Conservation (phyloP, 2,888 invertebrate species). For the Synergus gifuensis region DNA sequence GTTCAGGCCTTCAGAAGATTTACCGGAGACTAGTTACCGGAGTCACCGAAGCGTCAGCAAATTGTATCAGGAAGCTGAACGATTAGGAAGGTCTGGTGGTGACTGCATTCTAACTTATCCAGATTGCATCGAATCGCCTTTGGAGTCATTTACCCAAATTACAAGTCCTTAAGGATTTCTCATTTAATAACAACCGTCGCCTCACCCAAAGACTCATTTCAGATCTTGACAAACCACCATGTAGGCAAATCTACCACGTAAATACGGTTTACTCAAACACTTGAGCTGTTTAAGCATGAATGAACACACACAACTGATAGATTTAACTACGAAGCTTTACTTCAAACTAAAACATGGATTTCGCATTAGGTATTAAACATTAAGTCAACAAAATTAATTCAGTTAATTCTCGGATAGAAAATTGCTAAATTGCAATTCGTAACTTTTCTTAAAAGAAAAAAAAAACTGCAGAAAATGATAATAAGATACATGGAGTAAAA, state of each 20-base stretch:
- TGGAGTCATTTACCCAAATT: slow-evolving; percentile 73
- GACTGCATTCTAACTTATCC: slow-evolving; percentile 72
- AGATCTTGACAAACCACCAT: neutral
- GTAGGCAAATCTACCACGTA: slow-evolving; percentile 4
- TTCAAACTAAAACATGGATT: slow-evolving; percentile 11
- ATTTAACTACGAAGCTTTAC: neutral
- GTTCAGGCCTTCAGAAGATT: slow-evolving; percentile 73
- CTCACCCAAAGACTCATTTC: neutral
- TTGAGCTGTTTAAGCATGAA: slow-evolving; percentile 10
- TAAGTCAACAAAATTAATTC: neutral
- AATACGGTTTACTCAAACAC: slow-evolving; percentile 24
- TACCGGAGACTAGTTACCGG: slow-evolving; percentile 64
- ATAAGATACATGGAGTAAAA: neutral
- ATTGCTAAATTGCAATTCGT: neutral
- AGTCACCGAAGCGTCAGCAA: slow-evolving; percentile 66
- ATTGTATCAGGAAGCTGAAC: slow-evolving; percentile 74
- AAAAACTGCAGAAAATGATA: too few species aligned
- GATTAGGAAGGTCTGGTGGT: slow-evolving; percentile 70
- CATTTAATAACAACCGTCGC: neutral
- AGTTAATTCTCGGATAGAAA: neutral
- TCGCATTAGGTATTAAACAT: neutral
- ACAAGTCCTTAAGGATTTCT: slow-evolving; percentile 61
- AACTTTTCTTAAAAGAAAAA: neutral
- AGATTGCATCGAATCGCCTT: slow-evolving; percentile 71
- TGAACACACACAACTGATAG: slow-evolving; percentile 10